These are phyloP conservation scores for Chlorospingus flavigularis DNA, from an alignment of 2,797 vertebrate species.

Conservation along the genomic window DNA sequence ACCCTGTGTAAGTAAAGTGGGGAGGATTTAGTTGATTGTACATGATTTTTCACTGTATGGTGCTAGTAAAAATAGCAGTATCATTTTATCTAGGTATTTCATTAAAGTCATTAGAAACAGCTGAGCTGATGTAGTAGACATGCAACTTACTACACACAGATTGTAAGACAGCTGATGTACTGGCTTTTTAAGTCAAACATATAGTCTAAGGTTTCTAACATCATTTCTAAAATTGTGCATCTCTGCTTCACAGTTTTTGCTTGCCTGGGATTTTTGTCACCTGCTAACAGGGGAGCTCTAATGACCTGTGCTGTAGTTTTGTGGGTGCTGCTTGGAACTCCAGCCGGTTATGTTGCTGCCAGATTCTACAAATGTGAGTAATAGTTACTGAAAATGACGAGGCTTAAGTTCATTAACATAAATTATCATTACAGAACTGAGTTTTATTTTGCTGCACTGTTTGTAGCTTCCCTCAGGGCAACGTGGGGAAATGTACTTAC, in stretches of 20 bases:
- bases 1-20: conserved; percentile 81
- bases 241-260: conserved; percentile 85
- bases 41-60: background rate
- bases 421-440: conserved; percentile 77
- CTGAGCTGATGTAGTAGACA: background rate
- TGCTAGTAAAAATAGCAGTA: background rate
- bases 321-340: conserved; percentile 94
- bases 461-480: background rate
- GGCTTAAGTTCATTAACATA: conserved; percentile 79
- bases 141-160: background rate
- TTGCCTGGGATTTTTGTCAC: conserved; percentile 96
- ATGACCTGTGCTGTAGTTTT: conserved; percentile 94
- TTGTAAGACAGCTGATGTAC: background rate
- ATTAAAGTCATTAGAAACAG: background rate
- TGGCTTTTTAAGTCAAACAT: background rate
- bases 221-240: conserved; percentile 10
- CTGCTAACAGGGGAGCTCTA: conserved; percentile 90
- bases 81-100: background rate
- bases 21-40: background rate
- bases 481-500: background rate
- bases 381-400: conserved; percentile 81
- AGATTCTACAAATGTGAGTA: conserved; percentile 94
- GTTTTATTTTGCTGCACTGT: background rate
- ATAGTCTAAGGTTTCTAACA: background rate
- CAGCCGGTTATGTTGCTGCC: conserved; percentile 91